These are phyloP conservation scores for Riparia riparia DNA, from an alignment of 2,113 vertebrate species.

Conservation along the genomic window DNA sequence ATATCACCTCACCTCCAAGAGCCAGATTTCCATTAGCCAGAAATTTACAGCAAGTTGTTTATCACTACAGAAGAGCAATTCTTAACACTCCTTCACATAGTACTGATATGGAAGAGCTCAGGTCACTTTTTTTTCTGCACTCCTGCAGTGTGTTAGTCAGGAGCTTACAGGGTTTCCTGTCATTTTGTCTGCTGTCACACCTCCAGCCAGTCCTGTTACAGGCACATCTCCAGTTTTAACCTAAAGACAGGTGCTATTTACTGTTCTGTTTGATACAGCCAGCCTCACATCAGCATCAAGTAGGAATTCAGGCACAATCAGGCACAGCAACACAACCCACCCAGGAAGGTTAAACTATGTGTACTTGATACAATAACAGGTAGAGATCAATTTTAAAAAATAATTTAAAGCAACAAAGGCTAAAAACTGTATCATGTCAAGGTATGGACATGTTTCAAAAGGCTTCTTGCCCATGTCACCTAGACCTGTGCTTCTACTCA, in stretches of 20 bases:
- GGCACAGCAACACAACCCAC: background rate
- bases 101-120: background rate
- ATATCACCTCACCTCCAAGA: background rate
- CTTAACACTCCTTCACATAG: background rate
- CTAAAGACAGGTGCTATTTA: background rate
- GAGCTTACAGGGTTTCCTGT: background rate
- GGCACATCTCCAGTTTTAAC: background rate
- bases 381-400: background rate
- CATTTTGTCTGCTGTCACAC: background rate
- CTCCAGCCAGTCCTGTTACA: background rate
- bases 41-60: background rate
- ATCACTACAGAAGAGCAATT: background rate
- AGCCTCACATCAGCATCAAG: background rate
- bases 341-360: background rate
- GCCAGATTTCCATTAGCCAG: background rate
- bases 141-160: background rate
- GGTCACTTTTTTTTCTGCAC: background rate
- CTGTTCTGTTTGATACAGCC: background rate
- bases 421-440: background rate
- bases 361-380: background rate
- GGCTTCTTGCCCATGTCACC: background rate
- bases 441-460: background rate
- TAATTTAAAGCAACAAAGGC: background rate
- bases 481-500: background rate
- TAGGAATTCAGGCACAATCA: background rate